Percentiles rank a stretch among this genome's conserved stretches.
These are phyloP conservation scores for Psococerastis gibbosa DNA, from an alignment of 2,888 invertebrate species.

Conservation along the genomic window DNA sequence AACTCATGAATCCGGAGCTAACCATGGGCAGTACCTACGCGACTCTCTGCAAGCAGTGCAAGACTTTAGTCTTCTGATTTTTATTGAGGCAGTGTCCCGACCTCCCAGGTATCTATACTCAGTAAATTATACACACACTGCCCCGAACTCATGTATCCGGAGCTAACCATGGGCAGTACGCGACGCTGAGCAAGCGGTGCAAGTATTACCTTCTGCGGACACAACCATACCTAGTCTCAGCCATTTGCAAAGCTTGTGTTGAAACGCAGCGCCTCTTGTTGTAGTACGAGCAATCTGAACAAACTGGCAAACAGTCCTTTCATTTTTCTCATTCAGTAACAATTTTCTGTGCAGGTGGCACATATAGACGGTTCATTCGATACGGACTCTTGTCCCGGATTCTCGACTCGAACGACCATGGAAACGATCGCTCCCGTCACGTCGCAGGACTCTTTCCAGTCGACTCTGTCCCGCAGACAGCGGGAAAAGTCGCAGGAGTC, in stretches of 20 bases:
- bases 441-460: constrained; percentile 6
- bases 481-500: constrained; percentile 9
- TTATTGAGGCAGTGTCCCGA: constrained; percentile 68
- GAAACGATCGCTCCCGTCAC: constrained; percentile 7
- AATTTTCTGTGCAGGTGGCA: constrained; percentile 1
- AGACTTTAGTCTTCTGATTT: constrained; percentile 84
- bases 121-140: constrained; percentile 31
- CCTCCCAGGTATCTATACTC: constrained; percentile 11
- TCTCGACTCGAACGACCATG: constrained; percentile 7
- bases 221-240: too few species aligned
- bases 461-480: constrained; percentile 1
- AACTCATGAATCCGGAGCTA: constrained; percentile 49
- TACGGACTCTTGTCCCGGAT: constrained; percentile 2
- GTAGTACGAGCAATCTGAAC: too few species aligned
- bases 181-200: constrained; percentile 89
- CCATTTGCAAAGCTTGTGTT: too few species aligned
- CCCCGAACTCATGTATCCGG: constrained; percentile 50
- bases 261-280: too few species aligned
- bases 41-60: constrained; percentile 90
- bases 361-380: constrained; percentile 9
- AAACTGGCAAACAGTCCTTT: too few species aligned
- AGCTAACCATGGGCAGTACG: constrained; percentile 70
- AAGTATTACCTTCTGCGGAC: too few species aligned
- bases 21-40: constrained; percentile 79
- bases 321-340: too few species aligned